Evolutionary conservation across 2,888 invertebrate species (phyloP), one percentile per base, ranked within the genome.

Genomic region (Cremastinae sp.): DNA sequence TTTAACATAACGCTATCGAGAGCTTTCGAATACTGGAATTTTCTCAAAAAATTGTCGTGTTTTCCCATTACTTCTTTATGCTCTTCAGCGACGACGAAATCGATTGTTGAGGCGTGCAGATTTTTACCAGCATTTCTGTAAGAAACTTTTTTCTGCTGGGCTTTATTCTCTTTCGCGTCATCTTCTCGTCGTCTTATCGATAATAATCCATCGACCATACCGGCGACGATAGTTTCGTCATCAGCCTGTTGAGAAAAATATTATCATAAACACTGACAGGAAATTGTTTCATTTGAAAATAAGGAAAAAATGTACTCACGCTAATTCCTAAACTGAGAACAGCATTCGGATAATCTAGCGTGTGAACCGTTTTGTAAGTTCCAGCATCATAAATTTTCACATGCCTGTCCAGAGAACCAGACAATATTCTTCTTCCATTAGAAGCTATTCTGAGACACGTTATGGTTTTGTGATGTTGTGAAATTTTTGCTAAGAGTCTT

Each of bases 381-480:
- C 94, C 92, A 35, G 96, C 92, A 87, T 98, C 98, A 90, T 97
- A 97, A 79, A 98, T 93, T 90, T 98, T 98, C 0, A 98, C 95
- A 90, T 97, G 97, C 78, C 96, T 94, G 89, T 99, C 99, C 69
- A 99, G 91, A 1, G 97, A 96, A 0, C 95, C 97, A 0, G 98
- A 97, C 82, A 98, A 90, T 16, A 99, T 91, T 84, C 96, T 93
- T 79, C 94, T 95, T 20, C 95, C 95, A 85, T 96, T 94, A 49
- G 95, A 95, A 20, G 96, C 96, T 76, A 98, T 92, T 79, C 94
- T 91, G 58, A 99, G 89, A 79, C 96, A 95, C 0, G 98, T 99
- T 0, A 99, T 94, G 0, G 98, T 97, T 91, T 99, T 99, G 90
- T 98, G 97, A 90, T 99, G 99, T 83, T 97, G 95, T 1, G 95